These are phyloP conservation scores for Synanthedon vespiformis DNA, from an alignment of 2,888 invertebrate species.

Conservation along the genomic window DNA sequence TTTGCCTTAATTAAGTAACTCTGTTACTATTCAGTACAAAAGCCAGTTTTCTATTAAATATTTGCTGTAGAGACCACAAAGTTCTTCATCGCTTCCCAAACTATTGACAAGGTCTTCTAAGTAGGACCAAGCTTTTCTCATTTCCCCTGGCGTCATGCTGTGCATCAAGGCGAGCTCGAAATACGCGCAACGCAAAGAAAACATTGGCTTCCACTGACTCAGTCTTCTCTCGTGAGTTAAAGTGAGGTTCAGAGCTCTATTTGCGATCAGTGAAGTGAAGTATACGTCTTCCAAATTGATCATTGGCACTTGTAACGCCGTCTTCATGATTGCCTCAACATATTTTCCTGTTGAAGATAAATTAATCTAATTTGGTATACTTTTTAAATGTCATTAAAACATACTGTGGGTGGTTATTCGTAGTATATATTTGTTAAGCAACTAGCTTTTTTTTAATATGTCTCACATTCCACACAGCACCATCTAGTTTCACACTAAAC, in stretches of 20 bases:
- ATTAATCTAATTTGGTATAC: not conserved
- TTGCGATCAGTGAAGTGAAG: slow-evolving; percentile 77
- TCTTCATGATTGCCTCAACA: slow-evolving; percentile 50
- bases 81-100: slow-evolving; percentile 5
- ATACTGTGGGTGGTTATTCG: too few relatives aligned
- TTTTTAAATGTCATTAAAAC: slow-evolving; percentile 15
- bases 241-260: slow-evolving; percentile 54
- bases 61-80: slow-evolving; percentile 20
- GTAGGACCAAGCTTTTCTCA: slow-evolving; percentile 24
- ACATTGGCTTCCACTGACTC: slow-evolving; percentile 30
- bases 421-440: too few relatives aligned
- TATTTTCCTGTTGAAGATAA: slow-evolving; percentile 31
- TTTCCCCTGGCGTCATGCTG: slow-evolving; percentile 27
- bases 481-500: too few relatives aligned
- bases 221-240: slow-evolving; percentile 71
- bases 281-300: slow-evolving; percentile 80
- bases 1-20: too few relatives aligned
- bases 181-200: slow-evolving; percentile 30
- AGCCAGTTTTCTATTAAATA: slow-evolving; percentile 23
- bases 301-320: slow-evolving; percentile 67
- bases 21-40: slow-evolving; percentile 15
- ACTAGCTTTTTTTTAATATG: too few relatives aligned
- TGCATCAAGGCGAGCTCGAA: slow-evolving; percentile 33
- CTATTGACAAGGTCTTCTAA: slow-evolving; percentile 14
- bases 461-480: too few relatives aligned